These are phyloP conservation scores for Phrynosoma blainvillii DNA, from an alignment of 2,113 vertebrate species.

Conservation along the genomic window DNA sequence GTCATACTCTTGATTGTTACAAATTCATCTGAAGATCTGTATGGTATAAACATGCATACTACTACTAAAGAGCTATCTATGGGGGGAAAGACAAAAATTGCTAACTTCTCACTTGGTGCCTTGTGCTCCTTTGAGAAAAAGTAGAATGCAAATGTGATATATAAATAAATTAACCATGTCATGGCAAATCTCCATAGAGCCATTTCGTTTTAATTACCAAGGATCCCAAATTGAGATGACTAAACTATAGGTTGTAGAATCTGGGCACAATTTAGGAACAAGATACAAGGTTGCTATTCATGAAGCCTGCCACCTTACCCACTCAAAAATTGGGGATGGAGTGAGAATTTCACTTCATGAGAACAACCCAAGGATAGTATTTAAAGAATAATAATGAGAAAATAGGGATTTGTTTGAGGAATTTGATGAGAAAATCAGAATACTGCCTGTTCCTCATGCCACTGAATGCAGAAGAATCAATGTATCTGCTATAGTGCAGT, in stretches of 20 bases:
- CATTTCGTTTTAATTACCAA: not conserved
- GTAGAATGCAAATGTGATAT: not conserved
- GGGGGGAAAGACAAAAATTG: not conserved
- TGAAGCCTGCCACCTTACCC: not conserved
- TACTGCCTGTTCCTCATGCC: not conserved
- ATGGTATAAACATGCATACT: not conserved
- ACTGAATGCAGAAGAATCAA: conserved; percentile 16
- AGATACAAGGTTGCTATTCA: not conserved
- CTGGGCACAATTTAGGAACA: not conserved
- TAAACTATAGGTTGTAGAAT: not conserved
- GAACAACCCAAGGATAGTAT: not conserved
- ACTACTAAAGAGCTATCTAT: not conserved
- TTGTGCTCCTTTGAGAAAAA: not conserved
- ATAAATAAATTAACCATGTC: not conserved
- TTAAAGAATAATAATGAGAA: not conserved
- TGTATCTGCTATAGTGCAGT: conserved; percentile 19
- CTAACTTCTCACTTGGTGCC: not conserved
- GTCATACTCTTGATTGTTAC: not conserved
- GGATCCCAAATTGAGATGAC: not conserved
- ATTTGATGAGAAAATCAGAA: not conserved
- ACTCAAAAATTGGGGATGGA: not conserved
- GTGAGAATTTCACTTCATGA: not conserved
- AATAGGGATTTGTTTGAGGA: not conserved
- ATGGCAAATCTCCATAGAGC: not conserved
- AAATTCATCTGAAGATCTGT: not conserved